A percentile compares a stretch with the other conserved stretches of the same genome.
phyloP scores from a whole-genome alignment of 2,113 vertebrate species.

The Variabilichromis moorii region DNA sequence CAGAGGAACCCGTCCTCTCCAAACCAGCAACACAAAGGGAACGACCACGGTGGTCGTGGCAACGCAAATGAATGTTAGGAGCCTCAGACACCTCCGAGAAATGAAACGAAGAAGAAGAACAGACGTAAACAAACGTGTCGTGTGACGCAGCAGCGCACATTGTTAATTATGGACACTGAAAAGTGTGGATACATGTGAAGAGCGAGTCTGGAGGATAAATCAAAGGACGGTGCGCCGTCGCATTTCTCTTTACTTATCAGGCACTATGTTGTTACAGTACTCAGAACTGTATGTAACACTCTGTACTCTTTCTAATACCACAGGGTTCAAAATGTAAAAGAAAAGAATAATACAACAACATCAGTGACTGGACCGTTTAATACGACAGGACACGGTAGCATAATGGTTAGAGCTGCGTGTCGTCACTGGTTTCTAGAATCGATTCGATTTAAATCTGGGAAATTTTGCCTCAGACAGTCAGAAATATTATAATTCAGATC shows the following conservation, averaged over 20 bases:
- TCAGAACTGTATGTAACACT: background rate
- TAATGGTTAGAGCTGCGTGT: rapidly evolving
- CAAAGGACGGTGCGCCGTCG: rapidly evolving
- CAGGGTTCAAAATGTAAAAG: background rate
- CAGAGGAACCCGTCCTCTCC: background rate
- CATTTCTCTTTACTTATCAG: background rate
- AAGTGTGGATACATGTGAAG: background rate
- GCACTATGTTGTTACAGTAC: background rate
- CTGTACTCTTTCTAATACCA: rapidly evolving
- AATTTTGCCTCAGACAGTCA: background rate
- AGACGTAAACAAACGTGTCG: background rate
- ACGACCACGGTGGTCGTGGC: rapidly evolving
- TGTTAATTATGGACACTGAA: background rate
- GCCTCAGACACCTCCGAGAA: background rate
- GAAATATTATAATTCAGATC: background rate
- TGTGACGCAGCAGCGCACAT: background rate
- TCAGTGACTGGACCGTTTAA: background rate
- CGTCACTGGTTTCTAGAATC: background rate
- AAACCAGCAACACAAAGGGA: background rate
- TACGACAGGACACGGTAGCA: background rate
- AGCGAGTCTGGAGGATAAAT: background rate
- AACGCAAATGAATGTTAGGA: background rate
- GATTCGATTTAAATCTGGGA: rapidly evolving
- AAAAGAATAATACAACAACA: rapidly evolving
- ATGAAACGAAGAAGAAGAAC: background rate